Conservation (phyloP, 2,797 vertebrate species). For the Tragopan temminckii region DNA sequence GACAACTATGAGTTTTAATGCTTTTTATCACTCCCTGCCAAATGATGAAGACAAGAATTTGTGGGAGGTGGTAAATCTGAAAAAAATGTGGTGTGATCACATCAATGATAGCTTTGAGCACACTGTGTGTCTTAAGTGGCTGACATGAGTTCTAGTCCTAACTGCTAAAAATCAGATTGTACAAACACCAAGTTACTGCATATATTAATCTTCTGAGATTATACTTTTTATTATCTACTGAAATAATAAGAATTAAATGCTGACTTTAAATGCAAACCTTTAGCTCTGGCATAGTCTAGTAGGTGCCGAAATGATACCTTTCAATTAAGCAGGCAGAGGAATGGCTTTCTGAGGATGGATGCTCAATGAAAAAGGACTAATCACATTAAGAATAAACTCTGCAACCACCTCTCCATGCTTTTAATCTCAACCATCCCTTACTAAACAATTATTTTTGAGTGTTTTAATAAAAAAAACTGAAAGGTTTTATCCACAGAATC, state of each 20-base stretch:
- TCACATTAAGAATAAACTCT: neutral
- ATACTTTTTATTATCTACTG: neutral
- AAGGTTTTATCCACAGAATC: neutral
- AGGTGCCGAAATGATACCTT: neutral
- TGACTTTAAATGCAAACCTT: neutral
- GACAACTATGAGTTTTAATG: neutral
- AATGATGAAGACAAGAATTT: neutral
- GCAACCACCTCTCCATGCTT: neutral
- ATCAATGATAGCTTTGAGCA: neutral
- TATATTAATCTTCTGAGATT: neutral
- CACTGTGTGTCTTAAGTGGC: neutral
- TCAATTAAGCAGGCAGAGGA: neutral
- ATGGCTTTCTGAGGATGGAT: neutral
- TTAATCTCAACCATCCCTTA: neutral
- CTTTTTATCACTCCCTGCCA: neutral
- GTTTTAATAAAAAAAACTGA: neutral
- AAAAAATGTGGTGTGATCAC: neutral
- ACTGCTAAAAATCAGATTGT: slow-evolving; percentile 21
- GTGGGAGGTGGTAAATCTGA: neutral
- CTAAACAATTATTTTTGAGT: neutral
- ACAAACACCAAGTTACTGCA: neutral
- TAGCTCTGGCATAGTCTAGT: neutral
- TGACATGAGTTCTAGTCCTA: neutral
- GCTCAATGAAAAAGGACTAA: neutral
- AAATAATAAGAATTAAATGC: neutral